Base-by-base conservation (phyloP, 1,140 invertebrate species). In the Bombus balteatus region DNA sequence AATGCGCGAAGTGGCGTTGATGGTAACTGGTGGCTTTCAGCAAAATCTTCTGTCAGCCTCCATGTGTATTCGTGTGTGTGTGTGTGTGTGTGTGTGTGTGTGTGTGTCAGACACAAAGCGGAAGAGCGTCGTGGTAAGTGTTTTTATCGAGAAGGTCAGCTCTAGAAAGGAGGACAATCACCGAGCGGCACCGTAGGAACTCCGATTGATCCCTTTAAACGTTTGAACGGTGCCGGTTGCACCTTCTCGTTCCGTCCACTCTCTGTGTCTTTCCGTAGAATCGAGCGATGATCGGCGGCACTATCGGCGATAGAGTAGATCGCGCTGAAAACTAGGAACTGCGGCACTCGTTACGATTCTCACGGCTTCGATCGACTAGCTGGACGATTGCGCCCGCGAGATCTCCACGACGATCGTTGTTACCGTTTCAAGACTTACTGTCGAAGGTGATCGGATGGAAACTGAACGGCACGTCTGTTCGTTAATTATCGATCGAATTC, bases 291-390 rank as follows among this genome's bases (percentile, higher is more conserved):
- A 88, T 88, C 82, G 65, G 18, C 77, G 47, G 22, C 37, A 37
- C 71, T 47, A 84, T 53, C 65, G 81, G 53, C 82, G 53, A 28
- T 34, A 25, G 47, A 75, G 41, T n/a, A 57, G 82, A 65, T 77
- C 10, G 79, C 81, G 85, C 78, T 82, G 90, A 85, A 71, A 85
- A 77, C 65, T 57, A 83, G 84, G 39, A 84, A 74, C 59, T n/a
- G 74, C 86, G 78, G 82, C 37, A 0, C 28, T 89, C 89, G 91
- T 88, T 88, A 89, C 87, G 89, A 92, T 92, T 92, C 92, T 92
- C 91, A 92, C 92, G 92, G 88, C 86, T 90, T 68, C 77, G 75
- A 85, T 77, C 74, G 74, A 13, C 57, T 71, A 73, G 78, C 83
- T 81, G 88, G 91, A 91, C 86, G 85, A 81, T 83, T 68, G 79